Percentiles rank a stretch among this genome's conserved stretches.
These are phyloP conservation scores for Sakesphorus luctuosus DNA, from an alignment of 2,113 vertebrate genomes.

Conservation along the genomic window DNA sequence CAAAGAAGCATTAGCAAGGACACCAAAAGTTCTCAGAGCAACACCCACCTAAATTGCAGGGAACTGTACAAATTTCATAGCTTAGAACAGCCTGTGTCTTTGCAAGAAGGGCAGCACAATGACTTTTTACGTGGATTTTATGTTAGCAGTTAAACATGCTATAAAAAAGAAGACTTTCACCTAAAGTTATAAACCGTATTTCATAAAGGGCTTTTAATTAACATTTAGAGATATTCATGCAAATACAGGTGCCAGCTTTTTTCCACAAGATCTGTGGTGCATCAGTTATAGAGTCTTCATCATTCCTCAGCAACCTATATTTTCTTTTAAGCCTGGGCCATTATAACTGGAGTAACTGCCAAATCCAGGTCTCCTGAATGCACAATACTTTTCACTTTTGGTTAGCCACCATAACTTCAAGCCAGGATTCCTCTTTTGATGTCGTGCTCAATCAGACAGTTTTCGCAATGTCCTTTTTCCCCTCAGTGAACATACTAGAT, in stretches of 20 bases:
- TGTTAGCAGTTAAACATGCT: conserved; percentile 10
- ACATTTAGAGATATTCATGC: conserved; percentile 23
- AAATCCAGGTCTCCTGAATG: conserved; percentile 58
- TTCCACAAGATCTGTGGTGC: neutral
- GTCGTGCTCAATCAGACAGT: conserved; percentile 68
- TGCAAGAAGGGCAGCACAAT: neutral
- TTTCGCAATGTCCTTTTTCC: conserved; percentile 34
- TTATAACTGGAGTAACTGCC: conserved; percentile 3
- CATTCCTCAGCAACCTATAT: conserved; percentile 17
- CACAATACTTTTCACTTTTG: conserved; percentile 69
- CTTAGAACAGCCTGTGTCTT: neutral
- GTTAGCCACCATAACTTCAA: conserved; percentile 69
- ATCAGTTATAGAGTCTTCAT: neutral
- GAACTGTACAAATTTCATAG: neutral
- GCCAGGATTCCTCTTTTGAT: conserved; percentile 61
- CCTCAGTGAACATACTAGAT: conserved; percentile 13
- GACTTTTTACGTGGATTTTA: neutral
- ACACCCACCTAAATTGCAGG: neutral
- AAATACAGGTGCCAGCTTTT: neutral
- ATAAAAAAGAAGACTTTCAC: neutral
- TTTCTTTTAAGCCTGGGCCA: conserved; percentile 38
- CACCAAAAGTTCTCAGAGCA: neutral
- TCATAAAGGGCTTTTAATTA: conserved; percentile 55
- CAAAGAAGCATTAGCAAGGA: neutral
- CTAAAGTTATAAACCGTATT: conserved; percentile 25